Percentiles rank a stretch among this genome's conserved stretches.
phyloP scores from a whole-genome alignment of 2,888 invertebrate genomes.

The Mesorhabditis spiculigera region DNA sequence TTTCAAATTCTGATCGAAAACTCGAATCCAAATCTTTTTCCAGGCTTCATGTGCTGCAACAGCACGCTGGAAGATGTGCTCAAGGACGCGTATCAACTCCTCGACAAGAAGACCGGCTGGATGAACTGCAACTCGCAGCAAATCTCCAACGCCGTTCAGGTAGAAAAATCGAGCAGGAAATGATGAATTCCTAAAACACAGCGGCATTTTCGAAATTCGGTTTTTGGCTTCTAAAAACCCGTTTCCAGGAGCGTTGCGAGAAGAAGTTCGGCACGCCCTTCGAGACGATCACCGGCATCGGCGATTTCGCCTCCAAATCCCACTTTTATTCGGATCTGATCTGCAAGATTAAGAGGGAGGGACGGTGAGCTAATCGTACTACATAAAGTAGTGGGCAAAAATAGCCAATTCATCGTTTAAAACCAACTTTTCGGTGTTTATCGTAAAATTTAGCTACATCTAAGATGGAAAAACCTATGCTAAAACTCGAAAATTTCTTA shows the following conservation, averaged over 20 bases:
- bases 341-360: slow-evolving; percentile 42
- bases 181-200: no score
- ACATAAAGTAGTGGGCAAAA: no score
- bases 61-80: slow-evolving; percentile 44
- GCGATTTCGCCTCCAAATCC: slow-evolving; percentile 50
- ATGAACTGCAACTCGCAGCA: slow-evolving; percentile 48
- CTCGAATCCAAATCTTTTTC: slow-evolving; percentile 6
- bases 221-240: no score
- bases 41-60: slow-evolving; percentile 56
- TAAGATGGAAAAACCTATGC: no score
- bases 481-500: no score
- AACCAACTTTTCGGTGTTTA: no score
- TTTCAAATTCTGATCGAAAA: no score
- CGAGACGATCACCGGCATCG: slow-evolving; percentile 44
- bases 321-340: slow-evolving; percentile 45
- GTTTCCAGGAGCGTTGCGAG: slow-evolving; percentile 20
- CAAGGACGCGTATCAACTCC: slow-evolving; percentile 24
- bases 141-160: slow-evolving; percentile 39
- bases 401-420: no score
- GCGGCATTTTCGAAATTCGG: no score
- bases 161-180: no score
- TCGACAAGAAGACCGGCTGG: slow-evolving; percentile 17
- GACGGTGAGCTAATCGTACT: slow-evolving; percentile 13
- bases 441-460: no score
- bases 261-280: slow-evolving; percentile 47